Evolutionary conservation across 1,140 invertebrate genomes (phyloP).

Genomic region (Apis laboriosa): DNA sequence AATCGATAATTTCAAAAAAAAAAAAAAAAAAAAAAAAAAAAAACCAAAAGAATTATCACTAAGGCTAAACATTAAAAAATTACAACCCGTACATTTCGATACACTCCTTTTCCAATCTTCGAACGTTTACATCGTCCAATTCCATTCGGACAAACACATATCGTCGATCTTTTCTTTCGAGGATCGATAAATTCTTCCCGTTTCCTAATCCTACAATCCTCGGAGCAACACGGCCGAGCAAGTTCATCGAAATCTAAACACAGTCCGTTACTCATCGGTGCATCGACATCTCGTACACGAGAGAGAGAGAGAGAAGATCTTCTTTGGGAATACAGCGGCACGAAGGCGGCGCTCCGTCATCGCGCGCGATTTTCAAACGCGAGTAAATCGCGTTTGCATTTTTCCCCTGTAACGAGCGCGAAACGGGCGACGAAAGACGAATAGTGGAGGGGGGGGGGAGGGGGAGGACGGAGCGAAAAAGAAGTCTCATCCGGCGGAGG

Average conservation of each 20-base stretch:
- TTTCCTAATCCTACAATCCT: too few relatives aligned
- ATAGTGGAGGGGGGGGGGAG: neutral
- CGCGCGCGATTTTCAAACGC: slow-evolving; percentile 9
- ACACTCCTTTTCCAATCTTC: too few relatives aligned
- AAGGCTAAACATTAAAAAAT: too few relatives aligned
- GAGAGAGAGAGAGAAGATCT: neutral
- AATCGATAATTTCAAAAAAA: too few relatives aligned
- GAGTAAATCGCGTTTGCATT: neutral
- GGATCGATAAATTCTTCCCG: too few relatives aligned
- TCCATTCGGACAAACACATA: too few relatives aligned
- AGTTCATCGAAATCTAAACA: neutral
- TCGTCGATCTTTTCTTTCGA: too few relatives aligned
- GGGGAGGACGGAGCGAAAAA: slow-evolving; percentile 10
- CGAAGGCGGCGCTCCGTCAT: slow-evolving; percentile 4
- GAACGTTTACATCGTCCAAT: too few relatives aligned
- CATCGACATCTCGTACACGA: neutral
- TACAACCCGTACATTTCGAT: too few relatives aligned
- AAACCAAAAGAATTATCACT: too few relatives aligned
- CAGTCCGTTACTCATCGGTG: neutral
- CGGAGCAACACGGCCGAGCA: too few relatives aligned
- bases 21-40: too few relatives aligned
- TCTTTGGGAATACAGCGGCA: neutral
- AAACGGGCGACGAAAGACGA: slow-evolving; percentile 17
- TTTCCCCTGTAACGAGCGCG: neutral
- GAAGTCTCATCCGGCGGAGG: neutral